Evolutionary conservation across 2,797 vertebrate species (phyloP).

Genomic region (Darevskia nairensis): DNA sequence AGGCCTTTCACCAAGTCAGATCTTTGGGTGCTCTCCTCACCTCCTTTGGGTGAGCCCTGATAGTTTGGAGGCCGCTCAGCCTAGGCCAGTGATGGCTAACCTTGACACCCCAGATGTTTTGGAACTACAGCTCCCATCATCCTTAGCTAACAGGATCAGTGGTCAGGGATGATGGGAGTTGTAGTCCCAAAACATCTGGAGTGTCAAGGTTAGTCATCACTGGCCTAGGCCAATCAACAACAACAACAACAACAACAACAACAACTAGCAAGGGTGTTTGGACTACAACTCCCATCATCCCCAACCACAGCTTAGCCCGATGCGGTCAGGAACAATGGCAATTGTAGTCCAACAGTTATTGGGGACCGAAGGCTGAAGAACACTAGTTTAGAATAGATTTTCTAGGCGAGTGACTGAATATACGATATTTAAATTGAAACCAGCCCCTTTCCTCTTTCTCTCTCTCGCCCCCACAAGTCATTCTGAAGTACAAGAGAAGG

Average conservation of each 20-base stretch:
- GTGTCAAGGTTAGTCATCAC: too few species aligned
- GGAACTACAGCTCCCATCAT: too few species aligned
- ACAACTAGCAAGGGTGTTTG: neutral
- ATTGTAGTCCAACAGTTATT: neutral
- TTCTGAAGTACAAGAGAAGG: conserved; percentile 81
- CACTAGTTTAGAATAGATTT: neutral
- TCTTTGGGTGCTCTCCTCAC: neutral
- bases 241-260: neutral
- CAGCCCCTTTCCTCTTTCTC: neutral
- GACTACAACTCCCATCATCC: too few species aligned
- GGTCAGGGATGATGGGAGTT: too few species aligned
- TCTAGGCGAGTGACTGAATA: neutral
- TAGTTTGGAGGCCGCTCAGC: neutral
- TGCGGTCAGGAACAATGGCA: too few species aligned
- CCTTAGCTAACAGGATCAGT: too few species aligned
- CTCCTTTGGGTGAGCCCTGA: neutral
- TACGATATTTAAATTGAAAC: neutral
- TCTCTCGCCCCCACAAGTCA: conserved; percentile 71
- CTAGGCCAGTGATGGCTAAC: too few species aligned
- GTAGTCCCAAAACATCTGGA: too few species aligned
- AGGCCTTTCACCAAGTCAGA: too few species aligned
- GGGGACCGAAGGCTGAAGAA: neutral
- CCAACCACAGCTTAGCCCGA: too few species aligned
- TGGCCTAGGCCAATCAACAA: too few species aligned
- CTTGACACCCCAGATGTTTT: too few species aligned